These are phyloP conservation scores for Beris chalybata DNA, from an alignment of 2,888 invertebrate genomes.

Conservation along the genomic window DNA sequence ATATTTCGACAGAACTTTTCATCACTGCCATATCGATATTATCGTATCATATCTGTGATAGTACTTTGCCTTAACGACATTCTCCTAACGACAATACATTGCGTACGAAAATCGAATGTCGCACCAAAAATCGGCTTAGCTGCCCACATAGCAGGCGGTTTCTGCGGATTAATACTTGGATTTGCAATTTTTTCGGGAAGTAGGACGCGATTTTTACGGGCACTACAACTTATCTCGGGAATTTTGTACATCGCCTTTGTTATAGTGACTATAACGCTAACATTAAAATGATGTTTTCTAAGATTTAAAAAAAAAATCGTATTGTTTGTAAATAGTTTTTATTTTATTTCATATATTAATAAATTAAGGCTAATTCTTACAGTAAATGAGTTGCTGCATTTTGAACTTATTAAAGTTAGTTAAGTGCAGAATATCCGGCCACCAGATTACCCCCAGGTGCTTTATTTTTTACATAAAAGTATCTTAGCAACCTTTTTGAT, in stretches of 20 bases:
- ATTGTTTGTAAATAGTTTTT: too few relatives aligned
- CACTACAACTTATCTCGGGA: background rate
- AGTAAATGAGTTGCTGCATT: background rate
- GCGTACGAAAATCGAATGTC: conserved; percentile 53
- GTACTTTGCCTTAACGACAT: conserved; percentile 69
- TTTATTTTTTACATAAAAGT: too few relatives aligned
- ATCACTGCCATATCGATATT: conserved; percentile 56
- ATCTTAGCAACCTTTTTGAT: too few relatives aligned
- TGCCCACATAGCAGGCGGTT: conserved; percentile 71
- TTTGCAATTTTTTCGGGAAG: conserved; percentile 49
- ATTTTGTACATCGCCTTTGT: conserved; percentile 14
- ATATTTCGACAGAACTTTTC: conserved; percentile 54
- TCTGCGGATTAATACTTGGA: conserved; percentile 66
- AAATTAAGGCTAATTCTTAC: background rate
- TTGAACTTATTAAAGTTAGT: background rate
- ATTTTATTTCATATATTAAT: too few relatives aligned
- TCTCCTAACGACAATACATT: conserved; percentile 59
- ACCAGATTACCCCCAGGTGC: too few relatives aligned
- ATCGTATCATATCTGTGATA: conserved; percentile 63
- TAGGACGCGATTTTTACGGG: background rate
- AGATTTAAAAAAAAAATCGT: background rate
- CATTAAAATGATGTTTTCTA: background rate
- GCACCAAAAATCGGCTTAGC: conserved; percentile 66
- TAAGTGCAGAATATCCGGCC: background rate
- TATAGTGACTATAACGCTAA: conserved; percentile 12